Evolutionary conservation across 2,888 invertebrate genomes (phyloP), one percentile per base, ranked within the genome.

Genomic region (Melinopterus prodromus): DNA sequence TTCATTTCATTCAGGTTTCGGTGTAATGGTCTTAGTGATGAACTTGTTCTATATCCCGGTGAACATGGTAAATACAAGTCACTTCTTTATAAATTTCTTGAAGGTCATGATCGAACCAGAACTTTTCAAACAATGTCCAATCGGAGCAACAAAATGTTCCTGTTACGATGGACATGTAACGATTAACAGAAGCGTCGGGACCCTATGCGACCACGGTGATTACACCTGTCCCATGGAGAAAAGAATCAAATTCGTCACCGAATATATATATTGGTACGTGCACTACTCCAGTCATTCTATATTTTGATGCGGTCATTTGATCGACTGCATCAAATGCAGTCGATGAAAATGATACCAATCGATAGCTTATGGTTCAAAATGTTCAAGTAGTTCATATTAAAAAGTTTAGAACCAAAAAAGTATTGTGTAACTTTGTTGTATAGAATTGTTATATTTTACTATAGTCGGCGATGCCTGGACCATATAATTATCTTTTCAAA

Each of bases 11-110:
- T n/a, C n/a, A n/a, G n/a, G 84, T 7, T 81, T 82, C 69, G 81
- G 82, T 38, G 78, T 83, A 4, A 70, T 80, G 71, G 77, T 84
- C 16, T 80, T 84, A 74, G 5, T 83, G 35, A 71, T 83, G 74
- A 84, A 84, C 77, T 75, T 82, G 6, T 70, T 80, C 16, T 82
- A 83, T 71, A 74, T 82, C 15, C 83, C 83, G 3, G 6, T 82
- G 14, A 80, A 80, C 5, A 76, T 80, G 35, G 79, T 80, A 0
- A 77, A 79, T 16, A 81, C 75, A 14, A 81, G 82, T 15, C 69
- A 81, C 15, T 80, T 82, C 71, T 77, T 84, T 9, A 83, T 82
- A 53, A 81, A 79, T 26, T 80, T 81, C 16, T 77, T 84, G 79
- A 82, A 81, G 70, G 16, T 82, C 15, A 71, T 82, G 16, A 80